These are phyloP conservation scores for Diorhabda sublineata DNA, from an alignment of 1,140 invertebrate species.

Conservation along the genomic window DNA sequence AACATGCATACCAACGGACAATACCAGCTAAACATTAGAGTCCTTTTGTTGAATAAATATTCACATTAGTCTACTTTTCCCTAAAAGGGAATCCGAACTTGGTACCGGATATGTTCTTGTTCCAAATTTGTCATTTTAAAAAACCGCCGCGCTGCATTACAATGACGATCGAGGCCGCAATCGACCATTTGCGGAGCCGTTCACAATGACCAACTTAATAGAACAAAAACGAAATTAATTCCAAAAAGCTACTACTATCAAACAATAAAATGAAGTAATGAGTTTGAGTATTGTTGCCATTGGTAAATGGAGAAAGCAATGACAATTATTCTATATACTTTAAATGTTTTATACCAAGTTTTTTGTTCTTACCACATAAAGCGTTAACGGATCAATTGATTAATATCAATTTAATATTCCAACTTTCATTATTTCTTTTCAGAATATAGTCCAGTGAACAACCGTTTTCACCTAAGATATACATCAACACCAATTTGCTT, in stretches of 20 bases:
- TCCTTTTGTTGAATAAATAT: slow-evolving; percentile 1
- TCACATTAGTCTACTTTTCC: background rate
- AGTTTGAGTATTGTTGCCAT: background rate
- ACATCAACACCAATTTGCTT: too few relatives aligned
- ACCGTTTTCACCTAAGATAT: too few relatives aligned
- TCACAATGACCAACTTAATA: slow-evolving; percentile 2
- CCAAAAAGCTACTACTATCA: background rate
- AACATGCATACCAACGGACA: background rate
- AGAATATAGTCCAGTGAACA: too few relatives aligned
- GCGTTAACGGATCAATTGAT: too few relatives aligned
- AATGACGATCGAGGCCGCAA: background rate
- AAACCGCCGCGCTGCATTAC: background rate
- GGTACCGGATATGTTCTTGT: background rate
- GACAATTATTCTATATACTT: too few relatives aligned
- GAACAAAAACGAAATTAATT: background rate
- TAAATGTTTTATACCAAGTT: too few relatives aligned
- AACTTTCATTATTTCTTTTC: too few relatives aligned
- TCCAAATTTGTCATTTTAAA: slow-evolving; percentile 1
- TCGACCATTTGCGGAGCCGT: background rate
- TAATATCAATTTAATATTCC: too few relatives aligned
- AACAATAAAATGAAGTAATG: background rate
- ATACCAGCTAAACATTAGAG: background rate
- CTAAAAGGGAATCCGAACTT: background rate
- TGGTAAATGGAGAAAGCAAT: too few relatives aligned
- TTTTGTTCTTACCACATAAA: too few relatives aligned